Evolutionary conservation across 2,888 invertebrate species (phyloP), one percentile per base, ranked within the genome.

Genomic region (Rambutsinella grinnellia): DNA sequence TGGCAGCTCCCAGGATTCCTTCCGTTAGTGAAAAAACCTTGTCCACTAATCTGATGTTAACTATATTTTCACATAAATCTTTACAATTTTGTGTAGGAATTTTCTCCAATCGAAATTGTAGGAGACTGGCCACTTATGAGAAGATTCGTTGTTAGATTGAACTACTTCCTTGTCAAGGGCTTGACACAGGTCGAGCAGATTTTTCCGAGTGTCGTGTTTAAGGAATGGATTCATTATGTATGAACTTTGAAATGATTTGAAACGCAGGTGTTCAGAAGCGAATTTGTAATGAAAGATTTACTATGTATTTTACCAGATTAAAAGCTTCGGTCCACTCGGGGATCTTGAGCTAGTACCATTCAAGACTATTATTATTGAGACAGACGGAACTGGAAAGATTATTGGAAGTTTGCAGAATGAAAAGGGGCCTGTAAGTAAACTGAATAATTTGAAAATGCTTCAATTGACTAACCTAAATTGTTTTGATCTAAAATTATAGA

Each of bases 371-470:
- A 86, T 93, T 51, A 82, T 93, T 46, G 91, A 92, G 84, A 84
- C 93, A 0, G 91, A 93, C 85, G 90, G 90, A 88, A 89, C 89
- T 82, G 95, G 94, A 17, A 90, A 92, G 77, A 90, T 94, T 78
- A 85, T 93, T 3, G 92, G 92, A 24, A 90, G 90, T 3, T 88
- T 92, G 79, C 92, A 91, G 84, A 90, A 90, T 54, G 89, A 88
- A 0, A 91, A 93, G 84, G 88, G 87, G 36, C 88, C 89, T n/a
- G 83, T 92, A 1, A 66, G 80, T 13, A 49, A n/a, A n/a, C n/a
- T n/a, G n/a, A n/a, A n/a, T n/a, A n/a, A n/a, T n/a, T n/a, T n/a
- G n/a, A n/a, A n/a, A n/a, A n/a, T n/a, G n/a, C n/a, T n/a, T n/a
- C n/a, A n/a, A n/a, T n/a, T n/a, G n/a, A 17, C 15, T 47, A 5